Evolutionary conservation across 2,113 vertebrate genomes (phyloP).

Genomic region (Solea solea): DNA sequence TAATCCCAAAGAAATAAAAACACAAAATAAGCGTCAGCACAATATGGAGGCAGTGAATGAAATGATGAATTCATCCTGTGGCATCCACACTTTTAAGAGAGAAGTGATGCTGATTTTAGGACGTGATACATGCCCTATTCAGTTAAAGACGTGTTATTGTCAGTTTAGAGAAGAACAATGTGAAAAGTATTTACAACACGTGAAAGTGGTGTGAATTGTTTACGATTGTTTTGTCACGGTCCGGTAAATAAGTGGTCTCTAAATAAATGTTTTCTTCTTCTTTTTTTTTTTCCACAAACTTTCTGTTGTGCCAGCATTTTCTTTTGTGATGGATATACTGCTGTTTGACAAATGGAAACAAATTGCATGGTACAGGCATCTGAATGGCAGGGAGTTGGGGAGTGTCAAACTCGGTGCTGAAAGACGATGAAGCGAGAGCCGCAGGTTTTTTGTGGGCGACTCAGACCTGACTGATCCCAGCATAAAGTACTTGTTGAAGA

Average conservation of each 20-base stretch:
- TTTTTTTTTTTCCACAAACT: slow-evolving; percentile 47
- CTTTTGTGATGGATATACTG: slow-evolving; percentile 76
- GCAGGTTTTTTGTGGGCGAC: slow-evolving; percentile 74
- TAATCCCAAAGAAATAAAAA: slow-evolving; percentile 78
- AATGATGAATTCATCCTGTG: slow-evolving; percentile 68
- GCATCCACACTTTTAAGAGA: slow-evolving; percentile 65
- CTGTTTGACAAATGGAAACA: slow-evolving; percentile 82
- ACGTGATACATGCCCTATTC: slow-evolving; percentile 50
- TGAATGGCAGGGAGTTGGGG: slow-evolving; percentile 75
- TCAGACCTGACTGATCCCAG: slow-evolving; percentile 79
- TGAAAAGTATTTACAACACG: slow-evolving; percentile 65
- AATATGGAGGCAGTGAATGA: slow-evolving; percentile 73
- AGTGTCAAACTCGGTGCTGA: slow-evolving; percentile 73
- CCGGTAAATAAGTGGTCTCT: slow-evolving; percentile 63
- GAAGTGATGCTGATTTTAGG: slow-evolving; percentile 66
- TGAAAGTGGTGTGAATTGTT: slow-evolving; percentile 64
- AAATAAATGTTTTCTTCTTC: slow-evolving; percentile 51
- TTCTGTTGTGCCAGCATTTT: slow-evolving; percentile 75
- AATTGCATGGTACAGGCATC: slow-evolving; percentile 73
- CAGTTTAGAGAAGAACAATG: slow-evolving; percentile 61
- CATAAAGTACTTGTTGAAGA: slow-evolving; percentile 80
- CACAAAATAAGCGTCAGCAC: slow-evolving; percentile 76
- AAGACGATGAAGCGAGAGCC: slow-evolving; percentile 74
- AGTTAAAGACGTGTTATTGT: slow-evolving; percentile 64
- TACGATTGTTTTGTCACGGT: slow-evolving; percentile 63